phyloP scores from a whole-genome alignment of 2,888 invertebrate genomes.

The Volucella zonaria region DNA sequence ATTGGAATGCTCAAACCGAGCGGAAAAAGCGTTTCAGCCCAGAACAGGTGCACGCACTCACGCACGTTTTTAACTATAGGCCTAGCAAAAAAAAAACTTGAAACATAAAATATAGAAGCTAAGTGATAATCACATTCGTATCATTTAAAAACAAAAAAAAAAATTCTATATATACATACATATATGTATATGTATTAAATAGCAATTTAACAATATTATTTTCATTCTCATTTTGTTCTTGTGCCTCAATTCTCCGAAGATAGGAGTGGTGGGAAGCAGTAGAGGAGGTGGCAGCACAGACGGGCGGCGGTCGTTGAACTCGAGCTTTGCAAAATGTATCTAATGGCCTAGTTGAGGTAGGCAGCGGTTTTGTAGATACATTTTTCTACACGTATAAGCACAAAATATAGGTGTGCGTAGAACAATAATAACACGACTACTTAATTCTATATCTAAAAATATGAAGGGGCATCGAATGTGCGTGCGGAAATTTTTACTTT shows the following conservation, averaged over 20 bases:
- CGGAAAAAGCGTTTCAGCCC: not conserved
- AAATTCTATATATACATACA: not conserved
- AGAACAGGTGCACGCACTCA: constrained; percentile 66
- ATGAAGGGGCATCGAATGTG: constrained; percentile 70
- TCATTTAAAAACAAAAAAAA: constrained; percentile 18
- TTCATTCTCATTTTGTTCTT: constrained; percentile 43
- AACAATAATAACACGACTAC: constrained; percentile 63
- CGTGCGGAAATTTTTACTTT: constrained; percentile 51
- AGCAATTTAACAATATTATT: constrained; percentile 69
- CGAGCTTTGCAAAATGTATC: constrained; percentile 66
- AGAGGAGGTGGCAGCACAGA: constrained; percentile 6
- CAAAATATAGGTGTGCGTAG: constrained; percentile 65
- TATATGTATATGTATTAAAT: constrained; percentile 61
- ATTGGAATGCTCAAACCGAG: not conserved
- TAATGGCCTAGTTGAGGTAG: constrained; percentile 74
- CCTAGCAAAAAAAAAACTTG: constrained; percentile 18
- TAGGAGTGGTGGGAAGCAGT: not conserved
- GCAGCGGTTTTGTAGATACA: constrained; percentile 63
- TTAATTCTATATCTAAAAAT: constrained; percentile 69
- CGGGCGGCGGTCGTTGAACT: constrained; percentile 62
- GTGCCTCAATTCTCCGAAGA: constrained; percentile 29
- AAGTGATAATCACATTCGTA: constrained; percentile 54
- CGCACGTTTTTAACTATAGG: constrained; percentile 2
- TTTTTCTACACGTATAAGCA: constrained; percentile 35
- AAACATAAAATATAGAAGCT: constrained; percentile 28